Evolutionary conservation across 1,140 invertebrate genomes (phyloP).

Genomic region (Aphaenogaster rudis): DNA sequence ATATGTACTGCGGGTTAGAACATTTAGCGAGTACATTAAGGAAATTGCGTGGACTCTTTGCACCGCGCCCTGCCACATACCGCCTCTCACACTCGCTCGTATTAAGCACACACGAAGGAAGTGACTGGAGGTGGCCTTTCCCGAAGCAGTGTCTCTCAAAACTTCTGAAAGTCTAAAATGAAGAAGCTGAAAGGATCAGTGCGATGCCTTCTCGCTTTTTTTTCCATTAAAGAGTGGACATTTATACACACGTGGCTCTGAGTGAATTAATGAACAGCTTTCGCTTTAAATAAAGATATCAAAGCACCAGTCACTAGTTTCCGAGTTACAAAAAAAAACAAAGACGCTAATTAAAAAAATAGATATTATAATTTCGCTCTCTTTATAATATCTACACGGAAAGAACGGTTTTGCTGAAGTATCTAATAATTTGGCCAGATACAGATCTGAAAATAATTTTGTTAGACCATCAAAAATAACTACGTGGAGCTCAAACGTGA

Average conservation of each 20-base stretch:
- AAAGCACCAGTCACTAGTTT: neutral
- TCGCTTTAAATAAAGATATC: neutral
- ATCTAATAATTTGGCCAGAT: no score
- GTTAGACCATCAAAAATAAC: no score
- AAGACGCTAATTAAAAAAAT: neutral
- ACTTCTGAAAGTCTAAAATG: neutral
- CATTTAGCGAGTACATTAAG: conserved; percentile 86
- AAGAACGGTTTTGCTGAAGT: no score
- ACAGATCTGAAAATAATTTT: no score
- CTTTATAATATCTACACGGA: neutral
- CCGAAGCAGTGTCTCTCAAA: conserved; percentile 53
- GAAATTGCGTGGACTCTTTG: conserved; percentile 84
- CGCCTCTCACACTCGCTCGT: conserved; percentile 64
- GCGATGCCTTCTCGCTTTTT: neutral
- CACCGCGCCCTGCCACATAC: conserved; percentile 68
- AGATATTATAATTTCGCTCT: neutral
- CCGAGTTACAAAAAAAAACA: neutral
- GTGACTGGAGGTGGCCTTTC: conserved; percentile 57
- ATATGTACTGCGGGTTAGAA: conserved; percentile 73
- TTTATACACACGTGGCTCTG: neutral
- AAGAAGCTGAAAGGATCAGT: neutral
- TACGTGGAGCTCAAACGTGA: no score
- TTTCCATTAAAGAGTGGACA: neutral
- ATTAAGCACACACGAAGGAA: conserved; percentile 69
- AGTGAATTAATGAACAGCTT: neutral